Evolutionary conservation across 2,113 vertebrate species (phyloP), one percentile per base, ranked within the genome.

Genomic region (Zosterops hypoxanthus): DNA sequence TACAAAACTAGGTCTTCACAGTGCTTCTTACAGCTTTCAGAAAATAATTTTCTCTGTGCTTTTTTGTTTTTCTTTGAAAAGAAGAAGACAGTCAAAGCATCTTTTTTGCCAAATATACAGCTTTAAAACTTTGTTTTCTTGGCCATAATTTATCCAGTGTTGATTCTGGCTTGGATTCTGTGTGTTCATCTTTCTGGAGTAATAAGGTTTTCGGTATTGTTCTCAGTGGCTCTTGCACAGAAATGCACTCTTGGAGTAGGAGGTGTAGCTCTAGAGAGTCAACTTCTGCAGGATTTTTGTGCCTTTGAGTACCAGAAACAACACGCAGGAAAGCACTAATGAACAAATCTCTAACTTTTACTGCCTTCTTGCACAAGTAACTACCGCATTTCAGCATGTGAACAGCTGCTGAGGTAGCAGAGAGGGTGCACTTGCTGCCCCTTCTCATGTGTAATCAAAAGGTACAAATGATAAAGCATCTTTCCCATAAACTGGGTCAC

Each of bases 131-230:
- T 70, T 50, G 8, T 70, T 90, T 88, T 70, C 47, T 63, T 75
- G 52, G 42, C 39, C 53, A 12, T 88, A 86, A 88, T 90, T 83
- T 42, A 29, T 47, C 34, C 15, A 47, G 16, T 41, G 82, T 73
- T 90, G 82, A 81, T 90, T 90, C 88, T 90, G 68, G 60, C 39
- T 71, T 93, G 88, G 36, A 21, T 88, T 88, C 39, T 73, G 14
- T 22, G 39, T 52, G 34, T 55, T 83, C 3, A 3, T 63, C 39
- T 83, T 73, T 0, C 2, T 41, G 60, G 34, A 83, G 39, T 59
- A 63, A 73, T 52, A 61, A 65, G 11, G 14, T 59, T 83, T 91
- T 69, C 63, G 46, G 5, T 46, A 11, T 69, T 57, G 41, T 20
- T 93, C 64, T 25, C 26, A 41, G 52, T 49, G 64, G 64, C 24